phyloP scores from a whole-genome alignment of 1,140 invertebrate genomes.

The Apolygus lucorum region DNA sequence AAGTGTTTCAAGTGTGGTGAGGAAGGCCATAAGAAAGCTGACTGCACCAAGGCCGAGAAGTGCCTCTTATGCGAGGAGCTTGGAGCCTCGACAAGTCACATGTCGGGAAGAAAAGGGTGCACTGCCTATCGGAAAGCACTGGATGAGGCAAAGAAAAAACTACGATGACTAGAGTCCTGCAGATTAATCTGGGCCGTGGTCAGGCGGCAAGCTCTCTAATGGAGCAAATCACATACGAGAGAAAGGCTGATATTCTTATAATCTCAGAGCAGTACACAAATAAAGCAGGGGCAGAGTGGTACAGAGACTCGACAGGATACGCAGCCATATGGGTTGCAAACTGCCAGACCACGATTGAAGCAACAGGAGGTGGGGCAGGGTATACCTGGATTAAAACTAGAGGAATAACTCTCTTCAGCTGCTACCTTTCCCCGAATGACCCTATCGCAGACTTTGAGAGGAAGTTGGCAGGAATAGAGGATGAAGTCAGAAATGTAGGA shows the following conservation, averaged over 20 bases:
- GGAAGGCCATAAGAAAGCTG: background rate
- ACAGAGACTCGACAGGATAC: background rate
- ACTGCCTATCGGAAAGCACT: background rate
- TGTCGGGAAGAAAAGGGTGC: background rate
- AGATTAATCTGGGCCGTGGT: background rate
- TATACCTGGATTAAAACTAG: no score
- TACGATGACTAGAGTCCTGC: background rate
- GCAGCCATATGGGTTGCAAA: background rate
- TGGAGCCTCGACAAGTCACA: background rate
- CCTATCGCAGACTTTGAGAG: background rate
- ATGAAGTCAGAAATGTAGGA: background rate
- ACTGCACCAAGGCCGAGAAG: background rate
- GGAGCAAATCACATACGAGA: background rate
- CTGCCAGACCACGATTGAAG: no score
- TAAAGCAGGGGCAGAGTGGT: background rate
- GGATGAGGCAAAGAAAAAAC: background rate
- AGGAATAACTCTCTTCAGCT: constrained; percentile 23
- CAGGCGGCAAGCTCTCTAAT: background rate
- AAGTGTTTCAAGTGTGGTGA: background rate
- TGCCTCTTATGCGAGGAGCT: background rate
- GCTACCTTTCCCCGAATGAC: constrained; percentile 27
- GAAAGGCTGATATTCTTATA: background rate
- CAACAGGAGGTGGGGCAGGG: no score
- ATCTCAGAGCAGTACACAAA: background rate
- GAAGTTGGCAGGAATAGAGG: background rate